phyloP scores from a whole-genome alignment of 2,888 invertebrate species.

The Tipula lateralis region DNA sequence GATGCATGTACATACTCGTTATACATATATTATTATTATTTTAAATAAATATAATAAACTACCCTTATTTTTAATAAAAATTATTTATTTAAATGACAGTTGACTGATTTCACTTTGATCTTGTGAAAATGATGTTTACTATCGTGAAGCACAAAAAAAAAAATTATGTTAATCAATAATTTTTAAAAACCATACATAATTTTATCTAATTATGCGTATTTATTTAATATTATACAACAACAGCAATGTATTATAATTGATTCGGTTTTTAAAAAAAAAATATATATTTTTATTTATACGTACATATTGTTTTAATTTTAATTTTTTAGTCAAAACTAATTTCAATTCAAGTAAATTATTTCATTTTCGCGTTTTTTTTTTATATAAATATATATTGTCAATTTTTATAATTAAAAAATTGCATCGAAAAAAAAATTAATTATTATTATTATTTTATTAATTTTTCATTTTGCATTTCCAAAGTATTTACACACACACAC shows the following conservation, averaged over 20 bases:
- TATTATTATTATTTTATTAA: background rate
- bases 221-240: background rate
- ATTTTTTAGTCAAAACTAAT: background rate
- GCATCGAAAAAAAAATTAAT: background rate
- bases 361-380: background rate
- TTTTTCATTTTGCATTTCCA: constrained; percentile 25
- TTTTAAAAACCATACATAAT: background rate
- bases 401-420: constrained; percentile 6
- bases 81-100: background rate
- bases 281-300: too few species aligned
- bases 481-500: background rate
- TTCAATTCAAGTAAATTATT: constrained; percentile 11
- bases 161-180: background rate
- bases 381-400: background rate
- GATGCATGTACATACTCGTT: background rate
- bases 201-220: constrained; percentile 20
- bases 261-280: too few species aligned
- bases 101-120: constrained; percentile 19
- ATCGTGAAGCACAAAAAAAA: background rate
- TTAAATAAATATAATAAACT: constrained; percentile 14
- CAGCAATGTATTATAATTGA: background rate
- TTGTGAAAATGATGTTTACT: background rate
- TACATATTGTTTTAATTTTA: background rate
- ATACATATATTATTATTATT: background rate
- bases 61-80: background rate